Percentiles rank a stretch among this genome's conserved stretches.
Evolutionary conservation across 2,797 vertebrate genomes (phyloP).

Genomic region (Gorsachius magnificus): DNA sequence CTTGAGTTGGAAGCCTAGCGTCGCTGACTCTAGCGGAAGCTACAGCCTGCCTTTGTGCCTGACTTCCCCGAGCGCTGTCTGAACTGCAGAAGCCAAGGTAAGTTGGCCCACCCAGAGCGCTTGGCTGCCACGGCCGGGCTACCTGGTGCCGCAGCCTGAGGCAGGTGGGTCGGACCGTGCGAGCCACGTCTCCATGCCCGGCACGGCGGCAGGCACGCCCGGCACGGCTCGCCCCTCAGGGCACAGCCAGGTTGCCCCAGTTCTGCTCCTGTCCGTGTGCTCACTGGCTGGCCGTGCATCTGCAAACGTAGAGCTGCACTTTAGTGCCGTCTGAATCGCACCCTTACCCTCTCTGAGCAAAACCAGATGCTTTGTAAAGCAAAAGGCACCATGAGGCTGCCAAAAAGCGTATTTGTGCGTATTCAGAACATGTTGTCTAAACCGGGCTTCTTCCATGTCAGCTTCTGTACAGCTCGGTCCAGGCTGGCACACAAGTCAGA

Average conservation of each 20-base stretch:
- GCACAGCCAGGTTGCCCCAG: background rate
- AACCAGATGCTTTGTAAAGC: background rate
- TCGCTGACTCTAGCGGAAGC: background rate
- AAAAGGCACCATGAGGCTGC: background rate
- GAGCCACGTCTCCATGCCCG: background rate
- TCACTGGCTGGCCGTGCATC: background rate
- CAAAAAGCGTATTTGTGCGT: background rate
- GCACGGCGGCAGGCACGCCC: background rate
- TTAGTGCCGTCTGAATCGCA: background rate
- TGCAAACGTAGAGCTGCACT: background rate
- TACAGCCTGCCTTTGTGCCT: background rate
- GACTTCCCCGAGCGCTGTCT: background rate
- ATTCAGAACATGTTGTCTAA: background rate
- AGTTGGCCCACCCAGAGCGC: background rate
- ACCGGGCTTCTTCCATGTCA: fast-evolving
- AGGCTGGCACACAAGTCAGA: background rate
- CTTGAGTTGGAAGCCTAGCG: background rate
- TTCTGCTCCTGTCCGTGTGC: background rate
- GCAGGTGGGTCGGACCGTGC: background rate
- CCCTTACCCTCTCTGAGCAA: background rate
- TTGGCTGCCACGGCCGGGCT: background rate
- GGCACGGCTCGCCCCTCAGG: background rate
- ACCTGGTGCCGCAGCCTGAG: background rate
- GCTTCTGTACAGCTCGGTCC: background rate
- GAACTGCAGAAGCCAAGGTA: background rate